Evolutionary conservation across 2,113 vertebrate species (phyloP), one percentile per base, ranked within the genome.

Genomic region (Pluvianellus socialis): DNA sequence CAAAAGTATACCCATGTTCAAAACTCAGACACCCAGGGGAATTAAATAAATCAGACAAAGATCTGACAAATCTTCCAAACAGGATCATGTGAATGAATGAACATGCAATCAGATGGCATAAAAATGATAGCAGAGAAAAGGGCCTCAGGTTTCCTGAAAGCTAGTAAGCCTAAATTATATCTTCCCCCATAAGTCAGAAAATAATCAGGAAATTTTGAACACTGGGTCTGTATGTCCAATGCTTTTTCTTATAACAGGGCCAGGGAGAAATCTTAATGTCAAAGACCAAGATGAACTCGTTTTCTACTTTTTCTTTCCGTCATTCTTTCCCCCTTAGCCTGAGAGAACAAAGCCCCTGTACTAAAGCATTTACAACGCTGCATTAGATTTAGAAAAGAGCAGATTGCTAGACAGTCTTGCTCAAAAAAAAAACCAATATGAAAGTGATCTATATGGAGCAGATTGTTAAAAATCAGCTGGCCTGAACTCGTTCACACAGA

Each of bases 301-400:
- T 55, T 66, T 70, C 59, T 66, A 30, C 10, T 66, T 91, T 52
- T 83, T 61, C 28, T 75, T 71, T 72, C 61, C 47, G 53, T 52
- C 19, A 35, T 56, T 67, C 38, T 80, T 53, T 45, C 71, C 92
- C 13, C 42, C 50, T 66, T 21, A 61, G 23, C 24, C 30, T 75
- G 12, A 72, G 44, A 82, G 85, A 94, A 92, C 50, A 92, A 92
- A 92, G 50, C 8, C 33, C n/a, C 20, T 65, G 8, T 38, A 45
- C 79, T 77, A 50, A 94, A 90, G 32, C 45, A 63, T 79, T 94
- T 76, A 62, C 55, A 77, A 44, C 3, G 1, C 75, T 94, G 86
- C 68, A 90, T 74, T 92, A 74, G 55, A 96, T 84, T 86, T 88
- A 83, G 79, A 93, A 94, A 95, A 58, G 53, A 92, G 55, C 86